Base-by-base conservation (phyloP, 2,888 invertebrate species). In the Eubasilissa splendida region DNA sequence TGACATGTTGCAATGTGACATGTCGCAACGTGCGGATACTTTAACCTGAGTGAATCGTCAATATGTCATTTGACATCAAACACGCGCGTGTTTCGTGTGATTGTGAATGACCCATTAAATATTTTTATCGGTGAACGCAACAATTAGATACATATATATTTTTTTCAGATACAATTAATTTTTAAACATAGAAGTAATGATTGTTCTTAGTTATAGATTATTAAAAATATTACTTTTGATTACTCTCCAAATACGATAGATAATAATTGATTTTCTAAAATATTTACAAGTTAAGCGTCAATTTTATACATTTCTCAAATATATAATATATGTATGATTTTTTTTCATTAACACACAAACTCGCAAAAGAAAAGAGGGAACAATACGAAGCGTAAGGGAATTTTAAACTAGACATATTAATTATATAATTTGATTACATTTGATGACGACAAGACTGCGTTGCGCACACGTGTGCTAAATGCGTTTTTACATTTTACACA, bases 221-320 rank as follows among this genome's bases (percentile, higher is more conserved):
- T 73, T 79, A 79, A 79, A 79, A 79, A 79, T 79, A 79, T 79
- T 79, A 79, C 53, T 79, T 79, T 79, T 79, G 79, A 74, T 73
- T 79, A 79, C 10, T 59, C 14, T 73, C n/a, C 12, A 71, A 71
- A 50, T 14, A 71, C 53, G 14, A 54, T 74, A 71, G n/a, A 79
- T 63, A 42, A 63, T 73, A 73, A 79, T 73, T 73, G 79, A 79
- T 53, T 70, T 74, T 54, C 65, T 79, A 73, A 60, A 60, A 54
- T 65, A 79, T 79, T 54, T 74, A 74, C 73, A 65, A 54, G 12
- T 54, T 65, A 73, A 73, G 73, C 71, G 63, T 73, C 10, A 33
- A 59, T 71, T 78, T 79, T 63, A 74, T 42, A 73, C 54, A 12
- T 63, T 63, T 79, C 54, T 73, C 42, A 54, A 52, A 77, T 33